Conservation (phyloP, 2,888 invertebrate genomes). For the Trachelus troglodyta region DNA sequence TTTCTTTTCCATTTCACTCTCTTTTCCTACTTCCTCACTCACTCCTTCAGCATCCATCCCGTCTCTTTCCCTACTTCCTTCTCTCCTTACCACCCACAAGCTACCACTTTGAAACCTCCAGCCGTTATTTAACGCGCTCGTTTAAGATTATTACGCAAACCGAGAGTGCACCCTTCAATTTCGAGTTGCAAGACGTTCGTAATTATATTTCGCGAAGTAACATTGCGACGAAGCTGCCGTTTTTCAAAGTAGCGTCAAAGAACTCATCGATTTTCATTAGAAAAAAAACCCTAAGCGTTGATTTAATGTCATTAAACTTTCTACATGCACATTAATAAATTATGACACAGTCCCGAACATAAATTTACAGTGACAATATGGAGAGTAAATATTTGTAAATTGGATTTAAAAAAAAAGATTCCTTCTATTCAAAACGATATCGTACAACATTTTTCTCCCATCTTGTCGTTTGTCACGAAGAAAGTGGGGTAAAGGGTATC, state of each 20-base stretch:
- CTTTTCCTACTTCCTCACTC: conserved; percentile 1
- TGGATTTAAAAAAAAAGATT: neutral
- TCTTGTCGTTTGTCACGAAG: neutral
- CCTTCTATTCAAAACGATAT: neutral
- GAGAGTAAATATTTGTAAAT: neutral
- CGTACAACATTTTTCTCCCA: neutral
- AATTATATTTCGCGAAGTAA: conserved; percentile 19
- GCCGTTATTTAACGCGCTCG: conserved; percentile 28
- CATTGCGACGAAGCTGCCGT: neutral
- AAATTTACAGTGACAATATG: neutral
- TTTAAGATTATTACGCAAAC: conserved; percentile 24
- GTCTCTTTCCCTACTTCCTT: neutral
- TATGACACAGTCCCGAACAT: neutral
- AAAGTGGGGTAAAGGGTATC: neutral
- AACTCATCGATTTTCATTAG: neutral
- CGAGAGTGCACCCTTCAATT: conserved; percentile 27
- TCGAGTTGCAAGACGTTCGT: conserved; percentile 20
- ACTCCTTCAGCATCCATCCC: conserved; percentile 6
- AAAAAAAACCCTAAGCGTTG: neutral
- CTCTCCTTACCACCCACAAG: neutral
- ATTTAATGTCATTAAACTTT: neutral
- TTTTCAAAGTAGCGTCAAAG: neutral
- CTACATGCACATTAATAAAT: neutral
- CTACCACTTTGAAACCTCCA: conserved; percentile 13
- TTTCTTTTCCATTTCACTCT: conserved; percentile 7